A percentile compares a stretch with the other conserved stretches of the same genome.
Conservation (phyloP, 2,113 vertebrate genomes). For the Syngnathus typhle region DNA sequence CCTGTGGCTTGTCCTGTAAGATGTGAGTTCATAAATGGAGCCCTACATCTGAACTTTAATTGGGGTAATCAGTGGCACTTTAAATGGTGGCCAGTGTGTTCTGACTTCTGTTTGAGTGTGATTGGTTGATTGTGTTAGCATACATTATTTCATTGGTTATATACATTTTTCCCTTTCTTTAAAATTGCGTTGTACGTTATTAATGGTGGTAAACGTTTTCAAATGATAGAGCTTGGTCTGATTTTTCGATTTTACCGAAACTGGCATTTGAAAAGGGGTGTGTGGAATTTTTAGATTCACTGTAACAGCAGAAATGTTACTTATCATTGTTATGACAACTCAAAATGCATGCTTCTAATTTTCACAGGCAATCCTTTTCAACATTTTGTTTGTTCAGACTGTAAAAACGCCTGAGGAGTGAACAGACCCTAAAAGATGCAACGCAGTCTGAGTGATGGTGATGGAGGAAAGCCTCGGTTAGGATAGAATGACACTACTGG, state of each 20-base stretch:
- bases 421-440: slow-evolving; percentile 1
- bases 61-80: no score
- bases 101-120: no score
- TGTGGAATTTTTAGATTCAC: not conserved
- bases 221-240: not conserved
- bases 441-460: not conserved
- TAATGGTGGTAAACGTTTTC: not conserved
- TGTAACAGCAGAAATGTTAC: not conserved
- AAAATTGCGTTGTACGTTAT: no score
- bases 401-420: not conserved
- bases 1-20: no score
- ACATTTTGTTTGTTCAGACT: not conserved
- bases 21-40: no score
- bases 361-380: not conserved
- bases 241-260: not conserved
- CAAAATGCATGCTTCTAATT: not conserved
- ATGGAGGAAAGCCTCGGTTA: slow-evolving; percentile 1
- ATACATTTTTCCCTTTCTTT: no score
- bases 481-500: slow-evolving; percentile 22
- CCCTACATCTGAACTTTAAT: no score
- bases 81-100: no score
- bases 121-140: no score
- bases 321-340: not conserved
- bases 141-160: no score
- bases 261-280: not conserved